Conservation (phyloP, 2,888 invertebrate species). For the Drosophila helvetica region DNA sequence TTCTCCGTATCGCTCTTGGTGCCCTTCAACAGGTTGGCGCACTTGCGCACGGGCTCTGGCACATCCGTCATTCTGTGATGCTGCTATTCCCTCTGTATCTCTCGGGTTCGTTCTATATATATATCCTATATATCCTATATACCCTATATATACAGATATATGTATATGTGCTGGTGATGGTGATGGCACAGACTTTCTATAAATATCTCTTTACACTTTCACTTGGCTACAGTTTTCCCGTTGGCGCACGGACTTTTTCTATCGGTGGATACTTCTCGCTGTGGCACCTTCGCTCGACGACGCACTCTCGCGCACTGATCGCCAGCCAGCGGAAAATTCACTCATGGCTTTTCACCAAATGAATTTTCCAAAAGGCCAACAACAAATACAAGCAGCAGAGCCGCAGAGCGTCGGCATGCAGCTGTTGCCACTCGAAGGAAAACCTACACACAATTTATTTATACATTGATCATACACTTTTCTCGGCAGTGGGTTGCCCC, state of each 20-base stretch:
- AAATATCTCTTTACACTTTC: slow-evolving; percentile 73
- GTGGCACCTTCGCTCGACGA: slow-evolving; percentile 67
- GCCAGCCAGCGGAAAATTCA: slow-evolving; percentile 31
- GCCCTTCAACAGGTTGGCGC: slow-evolving; percentile 90
- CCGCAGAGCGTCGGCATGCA: slow-evolving; percentile 41
- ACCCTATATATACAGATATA: slow-evolving; percentile 6
- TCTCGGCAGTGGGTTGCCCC: slow-evolving; percentile 6
- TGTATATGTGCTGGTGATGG: slow-evolving; percentile 20
- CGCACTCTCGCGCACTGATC: slow-evolving; percentile 81
- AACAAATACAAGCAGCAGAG: neutral
- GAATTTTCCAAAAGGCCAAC: slow-evolving; percentile 66
- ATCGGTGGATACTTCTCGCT: slow-evolving; percentile 30
- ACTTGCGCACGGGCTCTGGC: slow-evolving; percentile 93
- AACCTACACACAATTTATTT: slow-evolving; percentile 74
- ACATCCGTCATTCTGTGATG: slow-evolving; percentile 83
- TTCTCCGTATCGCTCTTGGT: slow-evolving; percentile 95
- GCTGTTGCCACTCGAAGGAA: slow-evolving; percentile 68
- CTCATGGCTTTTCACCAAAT: slow-evolving; percentile 35
- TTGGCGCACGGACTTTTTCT: slow-evolving; percentile 33
- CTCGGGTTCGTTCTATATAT: slow-evolving; percentile 16
- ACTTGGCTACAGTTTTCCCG: slow-evolving; percentile 74
- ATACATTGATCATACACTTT: slow-evolving; percentile 33
- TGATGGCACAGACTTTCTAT: slow-evolving; percentile 53
- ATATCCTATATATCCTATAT: slow-evolving; percentile 26
- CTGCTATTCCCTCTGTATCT: neutral